These are phyloP conservation scores for Willowsia nigromaculata DNA, from an alignment of 2,888 invertebrate species.

Conservation along the genomic window DNA sequence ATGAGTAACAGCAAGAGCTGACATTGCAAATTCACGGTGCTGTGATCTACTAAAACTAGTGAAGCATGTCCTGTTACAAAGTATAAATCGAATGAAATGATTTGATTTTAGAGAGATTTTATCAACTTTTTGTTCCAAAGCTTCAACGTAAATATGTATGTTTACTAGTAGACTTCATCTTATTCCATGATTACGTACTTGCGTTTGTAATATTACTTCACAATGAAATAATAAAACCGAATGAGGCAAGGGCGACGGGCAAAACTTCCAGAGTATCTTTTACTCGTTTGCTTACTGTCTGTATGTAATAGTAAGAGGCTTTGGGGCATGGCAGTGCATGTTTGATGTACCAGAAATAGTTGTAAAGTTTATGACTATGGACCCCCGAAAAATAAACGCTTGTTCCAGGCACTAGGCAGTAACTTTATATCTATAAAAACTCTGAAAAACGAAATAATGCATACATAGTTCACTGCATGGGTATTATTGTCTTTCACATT, in stretches of 20 bases:
- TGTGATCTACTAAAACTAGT: too few species aligned
- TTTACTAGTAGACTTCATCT: neutral
- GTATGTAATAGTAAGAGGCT: neutral
- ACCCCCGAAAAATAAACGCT: too few species aligned
- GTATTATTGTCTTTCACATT: too few species aligned
- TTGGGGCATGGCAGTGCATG: neutral
- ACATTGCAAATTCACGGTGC: too few species aligned
- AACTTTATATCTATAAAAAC: too few species aligned
- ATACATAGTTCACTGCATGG: too few species aligned
- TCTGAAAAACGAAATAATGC: too few species aligned
- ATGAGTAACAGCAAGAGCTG: too few species aligned
- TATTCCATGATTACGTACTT: neutral
- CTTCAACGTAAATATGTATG: neutral
- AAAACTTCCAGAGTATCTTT: neutral
- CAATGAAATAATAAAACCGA: conserved; percentile 41
- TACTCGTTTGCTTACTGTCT: neutral
- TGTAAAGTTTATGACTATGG: too few species aligned
- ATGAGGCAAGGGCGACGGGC: conserved; percentile 18
- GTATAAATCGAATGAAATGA: too few species aligned
- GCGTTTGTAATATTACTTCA: neutral
- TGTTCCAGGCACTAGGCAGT: too few species aligned
- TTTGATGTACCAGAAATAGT: neutral
- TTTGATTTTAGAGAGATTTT: neutral
- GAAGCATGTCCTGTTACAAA: too few species aligned
- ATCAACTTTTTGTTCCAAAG: neutral